phyloP scores from a whole-genome alignment of 2,113 vertebrate species.

The Microtus pennsylvanicus region DNA sequence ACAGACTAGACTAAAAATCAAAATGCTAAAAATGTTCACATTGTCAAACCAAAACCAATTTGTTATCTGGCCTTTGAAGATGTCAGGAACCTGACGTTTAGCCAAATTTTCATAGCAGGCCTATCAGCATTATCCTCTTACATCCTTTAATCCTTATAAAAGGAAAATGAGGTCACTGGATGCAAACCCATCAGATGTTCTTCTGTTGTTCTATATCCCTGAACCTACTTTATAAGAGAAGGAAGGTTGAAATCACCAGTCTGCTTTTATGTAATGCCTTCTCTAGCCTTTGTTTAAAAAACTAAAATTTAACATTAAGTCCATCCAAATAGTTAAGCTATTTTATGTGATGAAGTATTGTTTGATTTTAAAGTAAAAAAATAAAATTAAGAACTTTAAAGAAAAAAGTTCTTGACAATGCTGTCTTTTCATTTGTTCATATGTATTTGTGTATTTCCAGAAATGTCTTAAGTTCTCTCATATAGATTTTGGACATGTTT shows the following conservation, averaged over 20 bases:
- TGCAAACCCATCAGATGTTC: background rate
- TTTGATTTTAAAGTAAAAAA: background rate
- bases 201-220: background rate
- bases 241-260: background rate
- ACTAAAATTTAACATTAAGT: background rate
- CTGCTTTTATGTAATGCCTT: background rate
- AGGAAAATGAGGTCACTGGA: background rate
- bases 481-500: background rate
- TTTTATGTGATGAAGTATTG: background rate
- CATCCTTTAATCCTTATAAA: background rate
- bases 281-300: background rate
- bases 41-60: background rate
- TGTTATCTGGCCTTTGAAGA: background rate
- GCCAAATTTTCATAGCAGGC: background rate
- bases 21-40: background rate
- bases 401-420: background rate
- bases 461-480: slow-evolving; percentile 18
- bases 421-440: slow-evolving; percentile 24
- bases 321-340: background rate
- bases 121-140: no score
- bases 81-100: background rate
- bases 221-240: background rate
- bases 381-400: background rate
- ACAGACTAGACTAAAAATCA: background rate
- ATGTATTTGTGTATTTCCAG: slow-evolving; percentile 19